phyloP scores from a whole-genome alignment of 2,797 vertebrate genomes.

The Danio albolineatus region DNA sequence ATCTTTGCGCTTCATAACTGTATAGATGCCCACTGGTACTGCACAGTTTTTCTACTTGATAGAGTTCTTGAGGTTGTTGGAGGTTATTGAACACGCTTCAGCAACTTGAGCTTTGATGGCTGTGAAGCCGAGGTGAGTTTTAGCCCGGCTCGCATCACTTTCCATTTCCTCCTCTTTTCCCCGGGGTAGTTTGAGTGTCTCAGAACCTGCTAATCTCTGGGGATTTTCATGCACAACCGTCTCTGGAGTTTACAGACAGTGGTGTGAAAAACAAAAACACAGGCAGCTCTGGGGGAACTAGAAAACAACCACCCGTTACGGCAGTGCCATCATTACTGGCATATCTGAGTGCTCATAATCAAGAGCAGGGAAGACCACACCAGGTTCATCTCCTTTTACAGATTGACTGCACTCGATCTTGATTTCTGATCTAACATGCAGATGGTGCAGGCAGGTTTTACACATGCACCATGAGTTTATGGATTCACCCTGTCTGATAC shows the following conservation, averaged over 20 bases:
- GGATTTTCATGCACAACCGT: conserved; percentile 9
- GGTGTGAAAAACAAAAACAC: conserved; percentile 33
- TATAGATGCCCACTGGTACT: no score
- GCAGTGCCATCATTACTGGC: conserved; percentile 5
- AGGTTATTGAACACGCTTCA: not conserved
- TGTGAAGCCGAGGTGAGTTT: conserved; percentile 1
- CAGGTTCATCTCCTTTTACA: conserved; percentile 11
- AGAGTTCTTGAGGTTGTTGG: not conserved
- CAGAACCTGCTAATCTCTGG: conserved; percentile 27
- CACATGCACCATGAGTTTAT: conserved; percentile 20
- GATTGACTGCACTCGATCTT: not conserved
- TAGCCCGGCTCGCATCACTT: conserved; percentile 2
- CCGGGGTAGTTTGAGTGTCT: not conserved
- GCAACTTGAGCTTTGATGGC: not conserved
- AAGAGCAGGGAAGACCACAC: not conserved
- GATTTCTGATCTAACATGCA: conserved; percentile 7
- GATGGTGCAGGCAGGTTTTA: conserved; percentile 22
- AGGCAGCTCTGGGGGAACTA: conserved; percentile 9
- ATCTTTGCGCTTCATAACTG: not conserved
- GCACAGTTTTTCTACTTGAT: not conserved
- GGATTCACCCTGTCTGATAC: conserved; percentile 3
- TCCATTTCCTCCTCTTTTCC: conserved; percentile 9
- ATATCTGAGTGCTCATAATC: not conserved
- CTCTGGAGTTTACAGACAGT: conserved; percentile 24
- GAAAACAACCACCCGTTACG: not conserved